phyloP scores from a whole-genome alignment of 2,113 vertebrate species.

The Brachyhypopomus gauderio region DNA sequence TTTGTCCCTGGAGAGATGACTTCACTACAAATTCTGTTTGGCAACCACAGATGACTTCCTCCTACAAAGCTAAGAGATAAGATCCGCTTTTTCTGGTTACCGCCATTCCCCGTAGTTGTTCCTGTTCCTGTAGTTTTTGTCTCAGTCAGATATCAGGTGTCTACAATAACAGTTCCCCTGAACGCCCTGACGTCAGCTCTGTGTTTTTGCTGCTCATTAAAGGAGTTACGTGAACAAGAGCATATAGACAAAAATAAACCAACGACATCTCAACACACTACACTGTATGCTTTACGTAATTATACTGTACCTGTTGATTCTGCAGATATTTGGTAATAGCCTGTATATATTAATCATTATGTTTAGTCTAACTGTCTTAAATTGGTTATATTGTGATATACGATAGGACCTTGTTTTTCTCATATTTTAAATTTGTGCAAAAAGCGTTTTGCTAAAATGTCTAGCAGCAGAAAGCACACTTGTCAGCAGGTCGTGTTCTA shows the following conservation, averaged over 20 bases:
- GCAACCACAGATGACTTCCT: slow-evolving; percentile 33
- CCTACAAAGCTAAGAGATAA: slow-evolving; percentile 46
- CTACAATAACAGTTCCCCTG: neutral
- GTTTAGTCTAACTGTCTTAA: too few species aligned
- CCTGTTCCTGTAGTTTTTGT: neutral
- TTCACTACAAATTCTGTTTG: slow-evolving; percentile 24
- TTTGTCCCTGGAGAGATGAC: slow-evolving; percentile 9
- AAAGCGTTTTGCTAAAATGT: too few species aligned
- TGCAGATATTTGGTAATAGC: neutral
- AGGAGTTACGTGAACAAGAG: neutral
- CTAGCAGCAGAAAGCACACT: too few species aligned
- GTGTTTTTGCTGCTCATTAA: neutral
- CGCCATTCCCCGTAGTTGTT: slow-evolving; percentile 6
- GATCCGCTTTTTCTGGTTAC: slow-evolving; percentile 31
- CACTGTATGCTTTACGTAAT: slow-evolving; percentile 6
- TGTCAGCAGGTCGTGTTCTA: too few species aligned
- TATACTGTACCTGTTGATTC: neutral
- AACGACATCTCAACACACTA: neutral
- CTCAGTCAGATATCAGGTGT: neutral
- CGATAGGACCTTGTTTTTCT: neutral
- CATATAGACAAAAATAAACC: neutral
- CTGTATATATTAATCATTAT: too few species aligned
- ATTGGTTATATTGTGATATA: too few species aligned
- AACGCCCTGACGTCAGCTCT: neutral
- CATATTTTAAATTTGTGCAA: neutral